Evolutionary conservation across 2,113 vertebrate genomes (phyloP).

Genomic region (Clarias batrachus): DNA sequence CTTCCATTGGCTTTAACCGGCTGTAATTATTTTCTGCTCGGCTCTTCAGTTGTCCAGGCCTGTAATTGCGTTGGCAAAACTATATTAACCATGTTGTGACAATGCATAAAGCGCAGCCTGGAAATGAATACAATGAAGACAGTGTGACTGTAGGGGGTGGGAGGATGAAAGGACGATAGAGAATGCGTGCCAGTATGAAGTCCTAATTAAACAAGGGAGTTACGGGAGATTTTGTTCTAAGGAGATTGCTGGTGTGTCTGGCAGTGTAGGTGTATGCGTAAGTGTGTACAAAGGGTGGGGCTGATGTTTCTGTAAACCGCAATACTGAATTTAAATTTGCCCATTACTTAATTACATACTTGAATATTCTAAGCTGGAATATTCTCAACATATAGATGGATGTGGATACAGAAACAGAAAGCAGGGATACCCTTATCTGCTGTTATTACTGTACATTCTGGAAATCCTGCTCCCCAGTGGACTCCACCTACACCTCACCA

Average conservation of each 20-base stretch:
- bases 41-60: slow-evolving; percentile 57
- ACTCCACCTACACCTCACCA: slow-evolving; percentile 23
- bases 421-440: slow-evolving; percentile 27
- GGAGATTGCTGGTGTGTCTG: slow-evolving; percentile 10
- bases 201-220: slow-evolving; percentile 3
- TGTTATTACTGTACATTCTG: slow-evolving; percentile 19
- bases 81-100: slow-evolving; percentile 64
- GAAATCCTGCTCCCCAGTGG: slow-evolving; percentile 18
- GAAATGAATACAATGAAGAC: slow-evolving; percentile 51
- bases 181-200: neutral
- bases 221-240: slow-evolving; percentile 1
- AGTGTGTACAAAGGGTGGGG: neutral
- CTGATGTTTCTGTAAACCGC: neutral
- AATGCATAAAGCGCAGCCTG: slow-evolving; percentile 53
- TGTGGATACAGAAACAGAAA: slow-evolving; percentile 22
- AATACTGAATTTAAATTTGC: neutral
- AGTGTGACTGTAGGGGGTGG: slow-evolving; percentile 15
- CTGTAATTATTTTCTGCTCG: slow-evolving; percentile 32
- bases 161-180: neutral
- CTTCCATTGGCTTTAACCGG: slow-evolving; percentile 53
- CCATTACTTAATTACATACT: neutral
- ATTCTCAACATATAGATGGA: neutral
- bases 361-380: neutral
- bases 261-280: neutral
- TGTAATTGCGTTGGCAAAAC: slow-evolving; percentile 60